phyloP scores from a whole-genome alignment of 2,113 vertebrate genomes.

The Hemiprocne comata region DNA sequence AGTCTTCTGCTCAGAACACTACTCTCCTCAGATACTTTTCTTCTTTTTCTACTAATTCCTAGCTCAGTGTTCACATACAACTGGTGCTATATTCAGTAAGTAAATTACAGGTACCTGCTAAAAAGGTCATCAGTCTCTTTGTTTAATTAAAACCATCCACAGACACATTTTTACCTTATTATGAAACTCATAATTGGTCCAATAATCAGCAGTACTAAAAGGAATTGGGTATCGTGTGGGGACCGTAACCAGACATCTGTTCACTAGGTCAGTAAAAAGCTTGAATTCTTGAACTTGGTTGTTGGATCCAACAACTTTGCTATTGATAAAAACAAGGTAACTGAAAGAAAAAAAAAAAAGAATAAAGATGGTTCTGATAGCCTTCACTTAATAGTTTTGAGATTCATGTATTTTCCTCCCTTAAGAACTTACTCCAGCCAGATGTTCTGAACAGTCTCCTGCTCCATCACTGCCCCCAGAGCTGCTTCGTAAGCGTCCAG shows the following conservation, averaged over 20 bases:
- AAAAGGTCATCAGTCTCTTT: neutral
- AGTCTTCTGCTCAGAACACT: neutral
- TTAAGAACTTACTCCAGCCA: constrained; percentile 93
- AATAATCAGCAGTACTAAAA: constrained; percentile 92
- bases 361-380: constrained; percentile 4
- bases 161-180: constrained; percentile 86
- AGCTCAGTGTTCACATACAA: neutral
- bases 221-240: constrained; percentile 88
- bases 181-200: constrained; percentile 96
- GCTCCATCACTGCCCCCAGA: constrained; percentile 83
- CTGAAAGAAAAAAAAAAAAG: constrained; percentile 71
- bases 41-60: neutral
- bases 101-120: neutral
- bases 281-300: constrained; percentile 80
- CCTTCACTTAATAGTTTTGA: neutral
- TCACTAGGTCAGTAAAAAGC: constrained; percentile 90
- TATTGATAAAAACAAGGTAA: constrained; percentile 90
- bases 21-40: neutral
- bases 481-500: constrained; percentile 91
- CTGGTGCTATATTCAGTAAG: neutral
- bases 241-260: constrained; percentile 91
- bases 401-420: neutral
- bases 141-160: constrained; percentile 6
- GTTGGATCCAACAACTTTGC: constrained; percentile 77
- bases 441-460: constrained; percentile 87